These are phyloP conservation scores for Orchestia grillus DNA, from an alignment of 1,140 invertebrate species.

Conservation along the genomic window DNA sequence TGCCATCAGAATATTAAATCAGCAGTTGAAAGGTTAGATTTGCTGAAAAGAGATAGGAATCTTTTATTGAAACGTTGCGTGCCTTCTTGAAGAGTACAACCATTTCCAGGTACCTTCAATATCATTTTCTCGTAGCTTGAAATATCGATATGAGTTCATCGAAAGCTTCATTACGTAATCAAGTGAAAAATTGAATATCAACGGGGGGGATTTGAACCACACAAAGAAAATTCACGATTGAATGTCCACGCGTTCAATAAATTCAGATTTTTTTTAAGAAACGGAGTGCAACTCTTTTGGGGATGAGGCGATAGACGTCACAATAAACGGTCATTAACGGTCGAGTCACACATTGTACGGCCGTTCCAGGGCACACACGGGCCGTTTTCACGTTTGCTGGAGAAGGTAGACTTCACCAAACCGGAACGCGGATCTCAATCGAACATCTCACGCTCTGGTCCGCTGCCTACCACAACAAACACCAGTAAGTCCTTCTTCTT, in stretches of 20 bases:
- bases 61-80: too few relatives aligned
- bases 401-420: slow-evolving; percentile 23
- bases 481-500: slow-evolving; percentile 3
- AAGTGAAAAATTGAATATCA: neutral
- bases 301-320: neutral
- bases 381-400: slow-evolving; percentile 50
- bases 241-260: neutral
- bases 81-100: neutral
- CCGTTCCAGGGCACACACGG: slow-evolving; percentile 40
- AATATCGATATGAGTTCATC: neutral
- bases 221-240: neutral
- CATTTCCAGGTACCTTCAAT: neutral
- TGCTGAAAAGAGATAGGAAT: too few relatives aligned
- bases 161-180: neutral
- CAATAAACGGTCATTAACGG: slow-evolving; percentile 11
- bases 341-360: slow-evolving; percentile 24
- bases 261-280: neutral
- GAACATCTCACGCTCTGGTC: slow-evolving; percentile 26
- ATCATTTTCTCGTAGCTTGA: too few relatives aligned
- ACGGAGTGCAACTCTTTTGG: neutral
- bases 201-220: neutral
- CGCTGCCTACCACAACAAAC: neutral
- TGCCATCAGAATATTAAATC: too few relatives aligned
- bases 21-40: too few relatives aligned
- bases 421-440: slow-evolving; percentile 4